Evolutionary conservation across 1,140 invertebrate genomes (phyloP).

Genomic region (Babylonia areolata): DNA sequence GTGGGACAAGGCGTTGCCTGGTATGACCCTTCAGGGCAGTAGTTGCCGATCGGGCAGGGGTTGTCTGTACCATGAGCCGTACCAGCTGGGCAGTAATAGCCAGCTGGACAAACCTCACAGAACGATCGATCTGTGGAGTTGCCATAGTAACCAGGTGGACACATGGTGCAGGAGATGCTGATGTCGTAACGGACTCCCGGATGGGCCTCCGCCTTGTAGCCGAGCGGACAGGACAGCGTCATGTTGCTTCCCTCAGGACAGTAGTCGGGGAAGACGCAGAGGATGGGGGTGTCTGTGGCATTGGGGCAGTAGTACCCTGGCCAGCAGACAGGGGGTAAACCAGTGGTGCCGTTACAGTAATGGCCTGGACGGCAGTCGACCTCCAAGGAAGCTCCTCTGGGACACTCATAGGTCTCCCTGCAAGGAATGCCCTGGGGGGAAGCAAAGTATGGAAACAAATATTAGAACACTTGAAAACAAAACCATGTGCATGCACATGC

Average conservation of each 20-base stretch:
- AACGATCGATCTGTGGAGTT: slow-evolving; percentile 60
- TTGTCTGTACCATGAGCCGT: slow-evolving; percentile 64
- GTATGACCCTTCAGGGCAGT: slow-evolving; percentile 66
- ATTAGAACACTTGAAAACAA: background rate
- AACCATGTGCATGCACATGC: background rate
- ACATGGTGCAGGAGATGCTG: slow-evolving; percentile 62
- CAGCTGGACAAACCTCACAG: slow-evolving; percentile 68
- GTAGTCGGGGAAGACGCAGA: slow-evolving; percentile 66
- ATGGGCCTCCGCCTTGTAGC: slow-evolving; percentile 63
- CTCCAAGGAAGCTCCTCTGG: slow-evolving; percentile 59
- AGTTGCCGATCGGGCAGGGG: slow-evolving; percentile 67
- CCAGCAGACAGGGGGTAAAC: slow-evolving; percentile 65
- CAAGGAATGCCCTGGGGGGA: slow-evolving; percentile 68
- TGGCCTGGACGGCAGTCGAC: slow-evolving; percentile 64
- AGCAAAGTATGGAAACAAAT: background rate
- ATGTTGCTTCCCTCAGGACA: slow-evolving; percentile 71
- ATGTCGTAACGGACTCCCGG: slow-evolving; percentile 57
- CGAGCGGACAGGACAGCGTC: slow-evolving; percentile 65
- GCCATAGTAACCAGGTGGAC: slow-evolving; percentile 71
- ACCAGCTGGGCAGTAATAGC: slow-evolving; percentile 71
- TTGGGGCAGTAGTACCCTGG: slow-evolving; percentile 71
- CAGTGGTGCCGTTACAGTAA: slow-evolving; percentile 68
- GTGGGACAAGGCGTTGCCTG: slow-evolving; percentile 59
- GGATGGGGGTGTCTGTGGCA: slow-evolving; percentile 60
- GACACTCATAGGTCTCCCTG: slow-evolving; percentile 66